Evolutionary conservation across 2,888 invertebrate genomes (phyloP).

Genomic region (Lasioglossum lativentre): DNA sequence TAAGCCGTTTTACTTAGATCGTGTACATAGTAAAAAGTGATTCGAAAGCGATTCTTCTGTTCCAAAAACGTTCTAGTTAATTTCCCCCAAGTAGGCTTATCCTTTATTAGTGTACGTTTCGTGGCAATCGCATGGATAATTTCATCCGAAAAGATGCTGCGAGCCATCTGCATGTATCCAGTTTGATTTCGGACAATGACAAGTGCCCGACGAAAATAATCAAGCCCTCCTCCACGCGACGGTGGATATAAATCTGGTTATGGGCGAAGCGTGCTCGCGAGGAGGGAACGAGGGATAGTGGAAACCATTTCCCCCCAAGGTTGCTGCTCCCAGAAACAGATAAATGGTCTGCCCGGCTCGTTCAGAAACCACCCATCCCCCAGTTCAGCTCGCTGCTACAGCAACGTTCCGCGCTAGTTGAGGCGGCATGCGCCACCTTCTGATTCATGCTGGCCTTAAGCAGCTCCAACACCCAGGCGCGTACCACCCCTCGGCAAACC

Average conservation of each 20-base stretch:
- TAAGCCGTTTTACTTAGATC: too few relatives aligned
- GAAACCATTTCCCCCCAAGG: conserved; percentile 69
- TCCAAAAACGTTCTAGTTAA: too few relatives aligned
- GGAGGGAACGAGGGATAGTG: conserved; percentile 27
- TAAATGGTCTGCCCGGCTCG: conserved; percentile 73
- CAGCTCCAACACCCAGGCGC: conserved; percentile 39
- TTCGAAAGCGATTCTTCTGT: too few relatives aligned
- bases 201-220: conserved; percentile 66
- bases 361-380: conserved; percentile 68
- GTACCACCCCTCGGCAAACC: conserved; percentile 49
- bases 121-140: not conserved
- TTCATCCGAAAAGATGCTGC: not conserved
- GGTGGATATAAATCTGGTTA: conserved; percentile 74
- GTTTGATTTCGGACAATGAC: conserved; percentile 19
- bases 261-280: conserved; percentile 25
- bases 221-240: conserved; percentile 46
- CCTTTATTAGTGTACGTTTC: too few relatives aligned
- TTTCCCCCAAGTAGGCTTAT: not conserved
- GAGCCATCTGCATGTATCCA: not conserved
- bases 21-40: too few relatives aligned
- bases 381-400: conserved; percentile 22
- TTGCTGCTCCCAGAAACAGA: conserved; percentile 71
- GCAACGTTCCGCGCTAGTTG: conserved; percentile 38
- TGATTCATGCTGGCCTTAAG: conserved; percentile 67
- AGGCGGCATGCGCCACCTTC: conserved; percentile 60